A percentile compares a stretch with the other conserved stretches of the same genome.
phyloP scores from a whole-genome alignment of 2,888 invertebrate genomes.

The Drosophila algonquin region DNA sequence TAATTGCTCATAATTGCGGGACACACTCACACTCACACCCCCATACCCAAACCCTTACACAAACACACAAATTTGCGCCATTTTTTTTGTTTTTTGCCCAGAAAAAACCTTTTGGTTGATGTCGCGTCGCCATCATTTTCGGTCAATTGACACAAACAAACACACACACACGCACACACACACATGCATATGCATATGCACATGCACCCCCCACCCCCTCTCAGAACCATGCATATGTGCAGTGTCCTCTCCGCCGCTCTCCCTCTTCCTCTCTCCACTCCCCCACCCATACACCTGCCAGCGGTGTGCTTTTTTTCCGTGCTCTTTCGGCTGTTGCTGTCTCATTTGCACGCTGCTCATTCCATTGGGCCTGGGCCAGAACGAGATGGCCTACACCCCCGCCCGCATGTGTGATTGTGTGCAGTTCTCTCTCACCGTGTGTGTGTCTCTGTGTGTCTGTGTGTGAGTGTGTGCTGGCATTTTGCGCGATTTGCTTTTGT shows the following conservation, averaged over 20 bases:
- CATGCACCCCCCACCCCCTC: constrained; percentile 28
- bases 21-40: constrained; percentile 57
- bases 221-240: constrained; percentile 27
- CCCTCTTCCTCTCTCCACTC: neutral
- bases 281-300: neutral
- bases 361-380: constrained; percentile 11
- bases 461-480: constrained; percentile 41
- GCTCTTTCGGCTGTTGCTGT: constrained; percentile 42
- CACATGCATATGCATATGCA: constrained; percentile 28
- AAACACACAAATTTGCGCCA: constrained; percentile 52
- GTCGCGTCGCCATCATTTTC: constrained; percentile 72
- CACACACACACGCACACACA: constrained; percentile 23
- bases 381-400: constrained; percentile 42
- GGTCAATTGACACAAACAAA: constrained; percentile 72
- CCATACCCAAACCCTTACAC: constrained; percentile 18
- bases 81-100: constrained; percentile 53
- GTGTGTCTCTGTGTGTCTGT: neutral
- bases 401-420: constrained; percentile 48
- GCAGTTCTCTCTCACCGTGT: constrained; percentile 11
- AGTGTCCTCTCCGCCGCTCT: neutral
- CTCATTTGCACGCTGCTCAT: constrained; percentile 17
- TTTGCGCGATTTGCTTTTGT: constrained; percentile 50
- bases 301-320: constrained; percentile 12
- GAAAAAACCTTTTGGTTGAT: constrained; percentile 34
- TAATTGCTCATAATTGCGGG: constrained; percentile 77